These are phyloP conservation scores for Dromococcyx pavoninus DNA, from an alignment of 2,797 vertebrate species.

Conservation along the genomic window DNA sequence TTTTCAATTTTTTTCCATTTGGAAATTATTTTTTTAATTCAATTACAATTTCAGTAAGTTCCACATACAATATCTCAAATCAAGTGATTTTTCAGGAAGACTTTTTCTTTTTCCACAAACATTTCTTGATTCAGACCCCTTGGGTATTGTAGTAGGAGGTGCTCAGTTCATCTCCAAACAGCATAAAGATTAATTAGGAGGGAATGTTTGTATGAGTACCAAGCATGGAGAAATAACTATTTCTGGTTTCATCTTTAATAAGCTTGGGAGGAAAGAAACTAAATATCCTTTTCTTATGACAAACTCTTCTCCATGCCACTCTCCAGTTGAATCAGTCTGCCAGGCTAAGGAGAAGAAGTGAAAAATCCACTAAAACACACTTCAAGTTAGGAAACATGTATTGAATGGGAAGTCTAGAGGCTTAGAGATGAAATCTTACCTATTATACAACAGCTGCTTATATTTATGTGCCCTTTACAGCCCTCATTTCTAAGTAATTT, in stretches of 20 bases:
- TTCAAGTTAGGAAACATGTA: not conserved
- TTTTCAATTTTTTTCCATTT: not conserved
- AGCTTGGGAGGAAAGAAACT: not conserved
- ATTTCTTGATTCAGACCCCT: not conserved
- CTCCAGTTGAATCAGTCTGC: not conserved
- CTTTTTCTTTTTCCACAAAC: not conserved
- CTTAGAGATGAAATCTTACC: conserved; percentile 39
- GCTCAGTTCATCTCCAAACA: not conserved
- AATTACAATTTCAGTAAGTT: not conserved
- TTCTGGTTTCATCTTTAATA: not conserved
- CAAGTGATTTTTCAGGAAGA: not conserved
- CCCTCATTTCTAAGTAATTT: conserved; percentile 56
- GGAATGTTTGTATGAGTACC: not conserved
- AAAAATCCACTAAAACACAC: conserved; percentile 8
- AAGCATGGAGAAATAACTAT: not conserved
- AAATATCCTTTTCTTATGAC: not conserved
- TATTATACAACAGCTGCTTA: conserved; percentile 51
- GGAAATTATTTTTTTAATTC: not conserved
- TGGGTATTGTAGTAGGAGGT: not conserved
- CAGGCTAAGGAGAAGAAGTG: not conserved
- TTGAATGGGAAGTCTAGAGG: conserved; percentile 13
- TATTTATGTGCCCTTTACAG: conserved; percentile 65
- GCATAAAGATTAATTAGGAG: not conserved
- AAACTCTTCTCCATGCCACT: not conserved
- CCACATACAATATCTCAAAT: not conserved